phyloP scores from a whole-genome alignment of 2,888 invertebrate species.

The Metopia argyrocephala region DNA sequence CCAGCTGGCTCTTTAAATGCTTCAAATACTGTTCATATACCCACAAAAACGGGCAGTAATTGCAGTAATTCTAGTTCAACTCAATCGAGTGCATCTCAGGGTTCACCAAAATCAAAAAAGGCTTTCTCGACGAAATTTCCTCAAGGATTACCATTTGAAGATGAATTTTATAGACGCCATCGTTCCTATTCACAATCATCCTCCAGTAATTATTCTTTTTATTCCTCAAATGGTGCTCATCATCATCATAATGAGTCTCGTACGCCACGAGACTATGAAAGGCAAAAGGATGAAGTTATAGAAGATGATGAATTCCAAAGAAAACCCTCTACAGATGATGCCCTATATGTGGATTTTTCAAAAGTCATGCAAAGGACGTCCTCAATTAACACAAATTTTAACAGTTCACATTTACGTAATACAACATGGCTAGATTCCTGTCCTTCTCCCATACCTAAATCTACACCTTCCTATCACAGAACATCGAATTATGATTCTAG shows the following conservation, averaged over 20 bases:
- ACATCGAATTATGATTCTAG: conserved; percentile 62
- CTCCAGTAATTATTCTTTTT: conserved; percentile 78
- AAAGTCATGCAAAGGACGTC: conserved; percentile 71
- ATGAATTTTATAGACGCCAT: conserved; percentile 76
- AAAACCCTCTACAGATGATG: conserved; percentile 77
- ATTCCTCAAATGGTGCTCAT: conserved; percentile 74
- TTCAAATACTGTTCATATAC: conserved; percentile 10
- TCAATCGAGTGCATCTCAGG: conserved; percentile 75
- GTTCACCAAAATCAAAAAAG: conserved; percentile 75
- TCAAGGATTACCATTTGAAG: conserved; percentile 78
- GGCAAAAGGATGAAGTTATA: conserved; percentile 20
- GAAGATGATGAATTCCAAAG: conserved; percentile 77
- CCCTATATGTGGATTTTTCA: conserved; percentile 78
- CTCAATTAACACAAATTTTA: conserved; percentile 42
- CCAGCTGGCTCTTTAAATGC: conserved; percentile 1
- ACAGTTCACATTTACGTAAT: conserved; percentile 51
- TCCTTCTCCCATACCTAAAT: conserved; percentile 2
- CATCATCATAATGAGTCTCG: conserved; percentile 59
- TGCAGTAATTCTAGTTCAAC: conserved; percentile 71
- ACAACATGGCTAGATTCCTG: conserved; percentile 70
- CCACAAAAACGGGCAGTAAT: conserved; percentile 66
- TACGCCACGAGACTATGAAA: conserved; percentile 63
- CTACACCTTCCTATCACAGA: conserved; percentile 15
- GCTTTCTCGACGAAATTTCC: conserved; percentile 78
- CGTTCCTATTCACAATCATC: conserved; percentile 77